Evolutionary conservation across 2,113 vertebrate genomes (phyloP).

Genomic region (Dolichallabes microphthalmus): DNA sequence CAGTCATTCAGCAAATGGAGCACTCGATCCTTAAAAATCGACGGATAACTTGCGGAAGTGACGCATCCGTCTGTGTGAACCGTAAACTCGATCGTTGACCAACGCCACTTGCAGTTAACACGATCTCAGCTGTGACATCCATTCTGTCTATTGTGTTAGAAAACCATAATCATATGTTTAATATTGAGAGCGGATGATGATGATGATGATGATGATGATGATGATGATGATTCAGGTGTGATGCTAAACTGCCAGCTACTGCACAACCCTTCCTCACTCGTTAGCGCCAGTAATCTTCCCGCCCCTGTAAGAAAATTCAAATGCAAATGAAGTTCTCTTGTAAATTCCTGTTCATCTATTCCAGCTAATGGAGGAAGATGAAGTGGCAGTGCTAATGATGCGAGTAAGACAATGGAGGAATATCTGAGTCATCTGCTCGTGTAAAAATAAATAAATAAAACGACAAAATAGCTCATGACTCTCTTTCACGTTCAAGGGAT

Average conservation of each 20-base stretch:
- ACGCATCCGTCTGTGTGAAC: no score
- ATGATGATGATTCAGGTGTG: background rate
- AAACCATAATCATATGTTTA: background rate
- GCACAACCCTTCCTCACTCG: background rate
- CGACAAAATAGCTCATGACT: background rate
- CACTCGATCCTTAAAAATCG: no score
- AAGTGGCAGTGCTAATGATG: background rate
- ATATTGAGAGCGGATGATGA: background rate
- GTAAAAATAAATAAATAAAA: background rate
- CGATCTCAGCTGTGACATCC: background rate
- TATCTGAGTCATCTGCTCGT: background rate
- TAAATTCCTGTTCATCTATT: background rate
- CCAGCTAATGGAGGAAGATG: conserved; percentile 1
- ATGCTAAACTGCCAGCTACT: background rate
- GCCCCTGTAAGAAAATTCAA: background rate
- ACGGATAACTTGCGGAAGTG: no score
- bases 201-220: no score
- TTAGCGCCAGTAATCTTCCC: background rate
- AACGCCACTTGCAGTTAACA: no score
- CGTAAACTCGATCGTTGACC: no score
- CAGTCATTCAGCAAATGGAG: no score
- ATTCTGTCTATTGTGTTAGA: background rate
- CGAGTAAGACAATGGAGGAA: conserved; percentile 16
- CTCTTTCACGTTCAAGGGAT: background rate
- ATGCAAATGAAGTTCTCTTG: background rate